Evolutionary conservation across 2,888 invertebrate species (phyloP).

Genomic region (Graphium colonna): DNA sequence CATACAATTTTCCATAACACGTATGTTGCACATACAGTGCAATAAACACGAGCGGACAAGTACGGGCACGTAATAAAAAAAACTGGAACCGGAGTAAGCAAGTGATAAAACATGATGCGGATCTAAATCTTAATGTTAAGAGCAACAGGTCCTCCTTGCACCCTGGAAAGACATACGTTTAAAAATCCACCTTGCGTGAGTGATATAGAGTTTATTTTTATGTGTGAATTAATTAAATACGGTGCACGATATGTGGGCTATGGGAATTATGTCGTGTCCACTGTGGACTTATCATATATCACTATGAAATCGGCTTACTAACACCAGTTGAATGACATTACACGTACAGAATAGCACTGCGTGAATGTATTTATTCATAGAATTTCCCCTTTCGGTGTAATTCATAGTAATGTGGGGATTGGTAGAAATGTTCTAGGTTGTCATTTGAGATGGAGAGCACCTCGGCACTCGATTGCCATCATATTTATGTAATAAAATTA

Average conservation of each 20-base stretch:
- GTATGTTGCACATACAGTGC: too few relatives aligned
- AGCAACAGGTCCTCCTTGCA: slow-evolving; percentile 6
- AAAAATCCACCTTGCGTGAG: not conserved
- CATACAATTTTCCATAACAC: too few relatives aligned
- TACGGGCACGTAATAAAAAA: not conserved
- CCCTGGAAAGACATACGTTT: not conserved
- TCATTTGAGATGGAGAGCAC: too few relatives aligned
- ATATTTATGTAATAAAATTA: too few relatives aligned
- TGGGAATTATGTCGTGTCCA: slow-evolving; percentile 16
- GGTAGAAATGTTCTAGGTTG: too few relatives aligned
- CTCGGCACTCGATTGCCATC: too few relatives aligned
- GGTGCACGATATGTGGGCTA: slow-evolving; percentile 11
- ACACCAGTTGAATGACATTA: slow-evolving; percentile 10
- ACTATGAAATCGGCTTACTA: not conserved
- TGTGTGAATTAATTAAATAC: too few relatives aligned
- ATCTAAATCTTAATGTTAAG: slow-evolving; percentile 18
- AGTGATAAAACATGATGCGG: slow-evolving; percentile 11
- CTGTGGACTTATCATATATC: slow-evolving; percentile 13
- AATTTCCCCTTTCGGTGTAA: too few relatives aligned
- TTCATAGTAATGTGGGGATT: too few relatives aligned
- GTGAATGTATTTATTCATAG: too few relatives aligned
- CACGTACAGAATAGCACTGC: too few relatives aligned
- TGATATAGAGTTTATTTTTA: not conserved
- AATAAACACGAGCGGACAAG: not conserved
- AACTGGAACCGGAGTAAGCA: slow-evolving; percentile 3